Base-by-base conservation (phyloP, 2,113 vertebrate species). In the Numenius arquata region DNA sequence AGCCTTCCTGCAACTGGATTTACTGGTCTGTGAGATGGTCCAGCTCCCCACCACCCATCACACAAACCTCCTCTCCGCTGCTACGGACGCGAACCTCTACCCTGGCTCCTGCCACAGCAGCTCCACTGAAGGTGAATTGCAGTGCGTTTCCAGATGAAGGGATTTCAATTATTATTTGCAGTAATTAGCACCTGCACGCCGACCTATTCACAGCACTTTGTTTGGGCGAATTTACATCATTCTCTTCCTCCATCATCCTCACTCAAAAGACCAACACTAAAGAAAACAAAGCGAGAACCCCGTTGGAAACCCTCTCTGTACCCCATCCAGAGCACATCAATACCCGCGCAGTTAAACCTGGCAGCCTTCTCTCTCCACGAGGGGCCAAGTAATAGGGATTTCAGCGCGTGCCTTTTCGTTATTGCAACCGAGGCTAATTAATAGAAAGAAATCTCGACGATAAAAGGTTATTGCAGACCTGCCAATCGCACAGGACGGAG, bases 331-430 rank as follows among this genome's bases (percentile, higher is more conserved):
- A 65, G 86, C 59, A 86, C 82, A 79, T 75, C 85, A 84, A 89
- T 93, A 85, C 93, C 93, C 88, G 81, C 19, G 5, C 93, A 59
- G 19, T 66, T 95, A 80, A 95, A 95, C 53, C 89, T 95, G 95
- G 88, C 96, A 95, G 76, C 88, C 65, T 75, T 56, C 70, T 91
- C 80, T 47, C 59, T n/a, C 59, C 65, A 67, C 3, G 2, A 90
- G 27, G 41, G 76, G 71, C 94, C 68, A 65, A 91, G 85, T 59
- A 95, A 93, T 61, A 87, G 85, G 89, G 78, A 96, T 63, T 87
- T 72, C 94, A 95, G 94, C 72, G 40, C 56, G 77, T 66, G 71
- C 91, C 96, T 90, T 85, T 74, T 81, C 32, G 16, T 75, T 83
- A 93, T 8, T 89, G 77, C 94, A 62, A 93, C 55, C 3, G 34